Base-by-base conservation (phyloP, 2,113 vertebrate genomes). In the Myiozetetes cayanensis region DNA sequence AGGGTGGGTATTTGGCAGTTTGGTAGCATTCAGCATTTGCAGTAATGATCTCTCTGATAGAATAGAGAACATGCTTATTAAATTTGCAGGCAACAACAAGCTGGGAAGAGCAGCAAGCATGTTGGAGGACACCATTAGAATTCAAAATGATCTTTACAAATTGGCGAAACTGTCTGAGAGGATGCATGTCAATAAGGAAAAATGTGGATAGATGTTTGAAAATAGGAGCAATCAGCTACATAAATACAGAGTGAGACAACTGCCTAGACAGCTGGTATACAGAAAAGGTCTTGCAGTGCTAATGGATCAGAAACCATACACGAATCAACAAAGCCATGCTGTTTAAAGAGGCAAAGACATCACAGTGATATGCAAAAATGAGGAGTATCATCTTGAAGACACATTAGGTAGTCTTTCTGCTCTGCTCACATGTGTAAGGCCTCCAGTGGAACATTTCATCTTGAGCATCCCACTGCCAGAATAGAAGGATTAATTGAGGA, bases 41-140 rank as follows among this genome's bases (percentile, higher is more conserved):
- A 94, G 95, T 96, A 97, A 97, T 96, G 96, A 97, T 96, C 73
- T 96, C 93, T 93, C 80, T 87, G 91, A 97, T 96, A 94, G 95
- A 95, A 94, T 91, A 89, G 96, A 95, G 93, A 97, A 92, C 94
- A 96, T 84, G 91, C 94, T 97, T 97, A 95, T 97, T 97, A 96
- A 97, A 97, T 97, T 96, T 96, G 80, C 89, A 90, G 94, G 94
- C 93, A 94, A 84, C 95, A 92, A 90, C 93, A 95, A 94, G 94
- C 96, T 95, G 94, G 93, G 93, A 96, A 94, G 89, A 95, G 93
- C 85, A 82, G 93, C 95, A 95, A 82, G 89, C 86, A 81, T 96
- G 96, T 95, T 96, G 93, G 94, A 95, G 86, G 89, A 97, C 93
- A 95, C 93, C 77, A 84, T 94, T 97, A 95, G 96, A 95, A 97